phyloP scores from a whole-genome alignment of 2,113 vertebrate genomes.

The Tachuris rubrigastra region DNA sequence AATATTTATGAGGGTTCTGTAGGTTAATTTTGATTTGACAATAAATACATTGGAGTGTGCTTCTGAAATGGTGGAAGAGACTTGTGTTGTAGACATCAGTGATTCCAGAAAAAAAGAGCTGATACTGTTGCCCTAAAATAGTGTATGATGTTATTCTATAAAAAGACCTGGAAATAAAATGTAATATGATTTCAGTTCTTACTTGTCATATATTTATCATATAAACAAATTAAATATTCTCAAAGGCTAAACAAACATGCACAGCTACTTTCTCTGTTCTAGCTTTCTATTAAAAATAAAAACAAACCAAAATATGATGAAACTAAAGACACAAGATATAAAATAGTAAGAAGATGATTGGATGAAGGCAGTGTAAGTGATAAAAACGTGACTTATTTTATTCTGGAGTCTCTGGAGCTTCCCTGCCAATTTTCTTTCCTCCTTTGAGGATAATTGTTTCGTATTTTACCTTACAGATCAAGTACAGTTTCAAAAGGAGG shows the following conservation, averaged over 20 bases:
- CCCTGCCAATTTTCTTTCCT: neutral
- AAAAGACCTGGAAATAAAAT: neutral
- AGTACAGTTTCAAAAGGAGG: neutral
- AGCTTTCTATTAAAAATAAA: neutral
- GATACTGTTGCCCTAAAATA: neutral
- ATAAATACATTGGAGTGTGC: neutral
- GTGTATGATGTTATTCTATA: neutral
- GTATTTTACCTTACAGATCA: neutral
- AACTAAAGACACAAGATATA: neutral
- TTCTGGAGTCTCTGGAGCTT: neutral
- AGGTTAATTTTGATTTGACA: neutral
- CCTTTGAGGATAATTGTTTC: neutral
- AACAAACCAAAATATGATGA: neutral
- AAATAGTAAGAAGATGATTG: neutral
- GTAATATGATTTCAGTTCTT: neutral
- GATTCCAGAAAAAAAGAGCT: neutral
- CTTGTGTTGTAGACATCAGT: neutral
- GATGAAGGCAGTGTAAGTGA: neutral
- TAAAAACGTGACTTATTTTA: neutral
- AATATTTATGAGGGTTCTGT: neutral
- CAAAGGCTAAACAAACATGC: neutral
- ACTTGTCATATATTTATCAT: neutral
- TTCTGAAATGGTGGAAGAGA: neutral
- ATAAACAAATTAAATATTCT: neutral
- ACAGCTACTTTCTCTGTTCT: neutral